Evolutionary conservation across 2,113 vertebrate species (phyloP).

Genomic region (Oenanthe melanoleuca): DNA sequence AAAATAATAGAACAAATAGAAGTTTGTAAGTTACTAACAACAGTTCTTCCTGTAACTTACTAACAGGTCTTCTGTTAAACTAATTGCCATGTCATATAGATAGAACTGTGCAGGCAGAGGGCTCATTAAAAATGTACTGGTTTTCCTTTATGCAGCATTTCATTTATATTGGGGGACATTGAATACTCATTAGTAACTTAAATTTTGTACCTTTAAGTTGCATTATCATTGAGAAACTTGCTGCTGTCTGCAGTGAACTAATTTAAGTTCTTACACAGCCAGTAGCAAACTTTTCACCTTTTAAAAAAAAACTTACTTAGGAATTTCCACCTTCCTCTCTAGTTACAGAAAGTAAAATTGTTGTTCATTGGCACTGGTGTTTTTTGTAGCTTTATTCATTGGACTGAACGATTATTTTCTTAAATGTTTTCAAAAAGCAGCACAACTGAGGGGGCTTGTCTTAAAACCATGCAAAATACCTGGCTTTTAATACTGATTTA

Average conservation of each 20-base stretch:
- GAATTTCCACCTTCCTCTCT: neutral
- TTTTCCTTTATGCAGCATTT: neutral
- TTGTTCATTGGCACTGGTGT: neutral
- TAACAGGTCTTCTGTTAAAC: neutral
- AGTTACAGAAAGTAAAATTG: neutral
- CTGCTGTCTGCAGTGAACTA: neutral
- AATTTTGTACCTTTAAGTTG: neutral
- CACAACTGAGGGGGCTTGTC: neutral
- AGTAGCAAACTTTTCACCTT: neutral
- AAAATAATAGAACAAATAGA: too few species aligned
- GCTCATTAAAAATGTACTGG: neutral
- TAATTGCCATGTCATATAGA: accelerated
- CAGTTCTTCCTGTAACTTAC: neutral
- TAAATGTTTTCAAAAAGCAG: neutral
- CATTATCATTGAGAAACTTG: neutral
- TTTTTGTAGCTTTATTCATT: neutral
- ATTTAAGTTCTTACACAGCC: neutral
- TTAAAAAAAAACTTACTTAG: neutral
- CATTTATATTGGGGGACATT: neutral
- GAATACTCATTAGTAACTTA: neutral
- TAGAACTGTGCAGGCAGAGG: neutral
- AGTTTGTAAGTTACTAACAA: neutral
- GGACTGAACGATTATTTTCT: neutral
- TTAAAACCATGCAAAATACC: neutral
- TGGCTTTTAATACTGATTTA: neutral